Conservation (phyloP, 1,140 invertebrate genomes). For the Drosophila chauvacae region DNA sequence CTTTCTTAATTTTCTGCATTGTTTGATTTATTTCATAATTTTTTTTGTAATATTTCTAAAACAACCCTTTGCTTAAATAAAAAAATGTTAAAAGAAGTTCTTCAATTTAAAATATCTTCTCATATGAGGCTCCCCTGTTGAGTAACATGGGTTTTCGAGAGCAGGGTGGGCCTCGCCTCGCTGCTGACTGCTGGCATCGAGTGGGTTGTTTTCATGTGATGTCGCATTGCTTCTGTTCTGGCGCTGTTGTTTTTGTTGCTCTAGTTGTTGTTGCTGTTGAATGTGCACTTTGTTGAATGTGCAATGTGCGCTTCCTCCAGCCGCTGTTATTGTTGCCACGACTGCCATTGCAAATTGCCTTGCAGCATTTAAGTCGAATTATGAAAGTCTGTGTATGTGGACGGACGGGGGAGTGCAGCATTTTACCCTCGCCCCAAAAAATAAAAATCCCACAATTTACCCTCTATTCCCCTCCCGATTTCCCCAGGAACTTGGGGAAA, state of each 20-base stretch:
- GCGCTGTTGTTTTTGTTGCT: slow-evolving; percentile 10
- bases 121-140: not conserved
- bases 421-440: slow-evolving; percentile 17
- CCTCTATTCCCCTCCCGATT: not conserved
- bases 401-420: not conserved
- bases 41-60: no score
- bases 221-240: slow-evolving; percentile 56
- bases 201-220: slow-evolving; percentile 62
- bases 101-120: not conserved
- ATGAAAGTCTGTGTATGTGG: slow-evolving; percentile 59
- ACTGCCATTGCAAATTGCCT: slow-evolving; percentile 78
- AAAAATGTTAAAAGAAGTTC: no score
- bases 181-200: slow-evolving; percentile 30
- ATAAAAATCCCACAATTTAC: slow-evolving; percentile 17
- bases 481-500: slow-evolving; percentile 38
- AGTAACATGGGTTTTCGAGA: slow-evolving; percentile 9
- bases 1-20: not conserved
- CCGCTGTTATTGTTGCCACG: slow-evolving; percentile 57
- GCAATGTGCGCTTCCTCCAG: slow-evolving; percentile 65
- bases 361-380: slow-evolving; percentile 81
- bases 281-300: slow-evolving; percentile 74
- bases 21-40: not conserved
- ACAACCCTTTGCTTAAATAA: not conserved
- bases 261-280: slow-evolving; percentile 41
- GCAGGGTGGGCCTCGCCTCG: slow-evolving; percentile 23